These are phyloP conservation scores for Galleria mellonella DNA, from an alignment of 1,140 invertebrate genomes.

Conservation along the genomic window DNA sequence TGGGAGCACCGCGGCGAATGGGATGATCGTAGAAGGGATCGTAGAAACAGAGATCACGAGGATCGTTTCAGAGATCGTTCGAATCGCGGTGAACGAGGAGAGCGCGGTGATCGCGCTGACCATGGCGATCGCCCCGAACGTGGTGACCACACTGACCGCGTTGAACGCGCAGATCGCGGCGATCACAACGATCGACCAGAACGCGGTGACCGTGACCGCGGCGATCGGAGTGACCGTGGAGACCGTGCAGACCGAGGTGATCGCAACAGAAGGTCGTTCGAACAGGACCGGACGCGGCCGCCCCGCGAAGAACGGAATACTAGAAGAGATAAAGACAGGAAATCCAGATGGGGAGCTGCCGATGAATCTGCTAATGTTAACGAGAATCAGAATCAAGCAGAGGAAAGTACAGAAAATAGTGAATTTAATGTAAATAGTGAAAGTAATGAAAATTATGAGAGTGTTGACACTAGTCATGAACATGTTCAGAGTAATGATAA, in stretches of 20 bases:
- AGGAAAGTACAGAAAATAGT: neutral
- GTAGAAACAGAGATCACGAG: conserved; percentile 29
- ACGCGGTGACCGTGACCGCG: conserved; percentile 1
- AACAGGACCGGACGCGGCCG: neutral
- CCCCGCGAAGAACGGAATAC: conserved; percentile 28
- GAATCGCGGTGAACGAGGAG: neutral
- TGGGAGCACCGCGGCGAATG: conserved; percentile 52
- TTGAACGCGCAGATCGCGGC: neutral
- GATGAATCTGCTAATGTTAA: conserved; percentile 28
- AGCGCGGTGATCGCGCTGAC: neutral
- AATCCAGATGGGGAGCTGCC: conserved; percentile 59
- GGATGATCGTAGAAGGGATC: conserved; percentile 45
- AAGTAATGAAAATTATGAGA: neutral
- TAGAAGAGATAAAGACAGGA: conserved; percentile 54
- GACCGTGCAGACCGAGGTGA: neutral
- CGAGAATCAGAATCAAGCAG: conserved; percentile 5
- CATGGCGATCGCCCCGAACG: neutral
- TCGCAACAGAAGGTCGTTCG: neutral
- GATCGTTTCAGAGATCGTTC: conserved; percentile 29
- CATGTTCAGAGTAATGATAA: conserved; percentile 12
- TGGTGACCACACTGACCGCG: neutral
- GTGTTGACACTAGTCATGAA: conserved; percentile 23
- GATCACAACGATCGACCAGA: neutral
- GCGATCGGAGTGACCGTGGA: neutral
- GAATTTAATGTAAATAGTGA: neutral